Evolutionary conservation across 2,113 vertebrate genomes (phyloP).

Genomic region (Beaufortia kweichowensis): DNA sequence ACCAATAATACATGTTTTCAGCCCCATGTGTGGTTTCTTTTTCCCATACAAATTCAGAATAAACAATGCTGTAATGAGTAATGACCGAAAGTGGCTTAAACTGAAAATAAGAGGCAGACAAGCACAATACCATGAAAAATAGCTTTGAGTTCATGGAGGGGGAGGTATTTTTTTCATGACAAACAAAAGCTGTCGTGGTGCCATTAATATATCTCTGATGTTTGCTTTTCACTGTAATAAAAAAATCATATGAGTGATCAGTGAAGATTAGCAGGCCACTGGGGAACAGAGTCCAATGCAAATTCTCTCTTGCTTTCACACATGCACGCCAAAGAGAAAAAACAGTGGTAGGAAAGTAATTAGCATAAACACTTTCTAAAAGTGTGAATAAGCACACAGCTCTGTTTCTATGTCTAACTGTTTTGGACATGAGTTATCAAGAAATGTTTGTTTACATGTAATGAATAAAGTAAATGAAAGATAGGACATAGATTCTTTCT

Average conservation of each 20-base stretch:
- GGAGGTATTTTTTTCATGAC: background rate
- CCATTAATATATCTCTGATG: slow-evolving; percentile 39
- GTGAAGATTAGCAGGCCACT: no score
- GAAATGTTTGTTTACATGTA: no score
- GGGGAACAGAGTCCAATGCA: slow-evolving; percentile 46
- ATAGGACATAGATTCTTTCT: no score
- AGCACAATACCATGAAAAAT: background rate
- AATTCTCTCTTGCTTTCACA: background rate
- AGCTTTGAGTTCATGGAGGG: background rate
- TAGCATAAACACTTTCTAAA: background rate
- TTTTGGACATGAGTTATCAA: no score
- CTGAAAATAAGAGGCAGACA: background rate
- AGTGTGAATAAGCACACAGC: background rate
- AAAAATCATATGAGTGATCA: background rate
- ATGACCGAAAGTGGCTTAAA: background rate
- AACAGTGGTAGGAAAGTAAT: background rate
- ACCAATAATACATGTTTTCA: no score
- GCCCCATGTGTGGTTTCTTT: background rate
- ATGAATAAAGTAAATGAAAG: no score
- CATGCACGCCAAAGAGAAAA: background rate
- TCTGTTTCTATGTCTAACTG: no score
- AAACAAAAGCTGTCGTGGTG: slow-evolving; percentile 46
- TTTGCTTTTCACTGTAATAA: slow-evolving; percentile 60
- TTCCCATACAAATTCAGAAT: background rate
- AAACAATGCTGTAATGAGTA: background rate